phyloP scores from a whole-genome alignment of 92 coral and sea anemone genomes.

The Pocillopora meandrina region DNA sequence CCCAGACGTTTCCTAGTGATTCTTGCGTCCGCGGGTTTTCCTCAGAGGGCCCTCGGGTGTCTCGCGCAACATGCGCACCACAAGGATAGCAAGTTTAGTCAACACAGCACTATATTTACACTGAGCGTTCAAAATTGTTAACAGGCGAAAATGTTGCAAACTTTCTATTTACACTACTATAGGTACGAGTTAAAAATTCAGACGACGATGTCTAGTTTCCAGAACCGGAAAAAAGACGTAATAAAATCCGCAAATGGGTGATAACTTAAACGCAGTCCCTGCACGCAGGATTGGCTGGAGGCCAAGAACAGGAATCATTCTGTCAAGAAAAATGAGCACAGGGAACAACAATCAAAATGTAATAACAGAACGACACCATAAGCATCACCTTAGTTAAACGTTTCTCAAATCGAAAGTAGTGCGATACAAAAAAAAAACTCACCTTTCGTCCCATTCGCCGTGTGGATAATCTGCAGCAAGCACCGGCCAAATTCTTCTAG shows the following conservation, averaged over 20 bases:
- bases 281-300: not conserved
- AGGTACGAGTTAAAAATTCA: constrained; percentile 38
- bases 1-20: constrained; percentile 19
- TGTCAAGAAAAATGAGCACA: constrained; percentile 12
- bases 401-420: not conserved
- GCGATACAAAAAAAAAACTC: not conserved
- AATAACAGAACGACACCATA: not conserved
- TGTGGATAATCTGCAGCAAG: constrained; percentile 88
- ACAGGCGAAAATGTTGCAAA: constrained; percentile 28
- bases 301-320: constrained; percentile 16
- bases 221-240: constrained; percentile 2
- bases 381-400: too few relatives aligned
- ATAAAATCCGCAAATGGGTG: constrained; percentile 25
- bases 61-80: not conserved
- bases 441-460: constrained; percentile 93
- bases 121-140: constrained; percentile 30
- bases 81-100: not conserved
- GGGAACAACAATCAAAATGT: not conserved
- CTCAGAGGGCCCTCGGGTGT: not conserved
- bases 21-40: not conserved
- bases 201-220: constrained; percentile 28
- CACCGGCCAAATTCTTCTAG: constrained; percentile 98
- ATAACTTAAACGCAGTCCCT: constrained; percentile 4
- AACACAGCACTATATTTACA: constrained; percentile 30
- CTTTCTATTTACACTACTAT: constrained; percentile 43